These are phyloP conservation scores for Chloebia gouldiae DNA, from an alignment of 2,113 vertebrate genomes.

Conservation along the genomic window DNA sequence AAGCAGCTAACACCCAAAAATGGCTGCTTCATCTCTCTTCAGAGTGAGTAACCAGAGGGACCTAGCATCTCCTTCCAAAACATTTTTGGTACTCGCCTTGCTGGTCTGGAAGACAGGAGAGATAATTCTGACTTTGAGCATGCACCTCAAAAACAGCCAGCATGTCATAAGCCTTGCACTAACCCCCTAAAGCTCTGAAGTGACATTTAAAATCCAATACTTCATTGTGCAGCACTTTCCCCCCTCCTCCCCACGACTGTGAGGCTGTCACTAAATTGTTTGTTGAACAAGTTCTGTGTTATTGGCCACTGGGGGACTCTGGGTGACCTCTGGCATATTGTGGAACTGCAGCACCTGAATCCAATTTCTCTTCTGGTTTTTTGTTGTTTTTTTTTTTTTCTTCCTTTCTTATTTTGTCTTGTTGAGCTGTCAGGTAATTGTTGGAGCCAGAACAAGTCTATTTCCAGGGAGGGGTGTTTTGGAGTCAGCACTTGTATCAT, in stretches of 20 bases:
- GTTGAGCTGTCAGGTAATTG: slow-evolving; percentile 40
- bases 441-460: not conserved
- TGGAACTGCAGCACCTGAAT: slow-evolving; percentile 30
- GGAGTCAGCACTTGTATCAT: not conserved
- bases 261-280: slow-evolving; percentile 57
- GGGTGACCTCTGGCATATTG: slow-evolving; percentile 59
- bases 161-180: not conserved
- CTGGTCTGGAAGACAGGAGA: not conserved
- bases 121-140: not conserved
- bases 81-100: not conserved
- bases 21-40: not conserved
- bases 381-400: not conserved
- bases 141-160: not conserved
- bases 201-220: slow-evolving; percentile 65
- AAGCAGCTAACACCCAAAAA: not conserved
- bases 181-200: slow-evolving; percentile 32
- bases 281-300: slow-evolving; percentile 58
- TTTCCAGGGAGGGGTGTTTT: not conserved
- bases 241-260: not conserved
- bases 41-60: not conserved
- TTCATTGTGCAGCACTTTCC: not conserved
- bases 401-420: not conserved
- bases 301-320: slow-evolving; percentile 45
- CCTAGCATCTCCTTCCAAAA: not conserved
- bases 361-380: not conserved